phyloP scores from a whole-genome alignment of 2,888 invertebrate genomes.

The Microctonus aethiopoides region DNA sequence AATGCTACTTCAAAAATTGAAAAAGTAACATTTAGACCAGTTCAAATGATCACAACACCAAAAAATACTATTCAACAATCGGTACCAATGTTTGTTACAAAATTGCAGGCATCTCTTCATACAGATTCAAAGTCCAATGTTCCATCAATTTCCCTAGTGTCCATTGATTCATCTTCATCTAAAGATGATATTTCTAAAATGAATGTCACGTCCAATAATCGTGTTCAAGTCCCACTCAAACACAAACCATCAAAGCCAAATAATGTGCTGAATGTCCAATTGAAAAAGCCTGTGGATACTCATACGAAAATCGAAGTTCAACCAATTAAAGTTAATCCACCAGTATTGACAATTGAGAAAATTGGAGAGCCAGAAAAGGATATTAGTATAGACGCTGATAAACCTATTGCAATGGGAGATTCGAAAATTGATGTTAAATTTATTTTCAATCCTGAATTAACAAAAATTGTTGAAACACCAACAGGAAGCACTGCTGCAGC shows the following conservation, averaged over 20 bases:
- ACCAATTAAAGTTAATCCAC: constrained; percentile 53
- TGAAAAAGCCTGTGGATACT: constrained; percentile 54
- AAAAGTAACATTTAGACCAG: constrained; percentile 61
- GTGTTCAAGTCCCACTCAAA: background rate
- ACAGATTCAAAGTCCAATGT: constrained; percentile 67
- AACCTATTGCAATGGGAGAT: constrained; percentile 68
- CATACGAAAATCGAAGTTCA: constrained; percentile 54
- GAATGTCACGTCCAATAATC: background rate
- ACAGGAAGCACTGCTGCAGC: constrained; percentile 46
- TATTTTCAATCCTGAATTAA: constrained; percentile 57
- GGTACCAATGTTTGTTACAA: constrained; percentile 67
- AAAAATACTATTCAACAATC: constrained; percentile 49
- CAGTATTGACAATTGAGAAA: constrained; percentile 55
- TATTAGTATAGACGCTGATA: constrained; percentile 66
- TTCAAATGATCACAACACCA: constrained; percentile 49
- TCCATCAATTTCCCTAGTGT: constrained; percentile 21
- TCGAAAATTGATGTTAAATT: constrained; percentile 56
- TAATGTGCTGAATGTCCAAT: constrained; percentile 55
- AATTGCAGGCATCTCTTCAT: constrained; percentile 73
- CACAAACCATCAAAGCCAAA: constrained; percentile 51
- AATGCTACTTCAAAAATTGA: constrained; percentile 58
- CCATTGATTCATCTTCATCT: constrained; percentile 1
- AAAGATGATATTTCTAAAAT: constrained; percentile 15
- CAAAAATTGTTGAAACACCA: constrained; percentile 64
- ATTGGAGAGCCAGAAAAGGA: constrained; percentile 37